A percentile compares a stretch with the other conserved stretches of the same genome.
Evolutionary conservation across 2,113 vertebrate genomes (phyloP).

Genomic region (Brachyhypopomus occidentalis): DNA sequence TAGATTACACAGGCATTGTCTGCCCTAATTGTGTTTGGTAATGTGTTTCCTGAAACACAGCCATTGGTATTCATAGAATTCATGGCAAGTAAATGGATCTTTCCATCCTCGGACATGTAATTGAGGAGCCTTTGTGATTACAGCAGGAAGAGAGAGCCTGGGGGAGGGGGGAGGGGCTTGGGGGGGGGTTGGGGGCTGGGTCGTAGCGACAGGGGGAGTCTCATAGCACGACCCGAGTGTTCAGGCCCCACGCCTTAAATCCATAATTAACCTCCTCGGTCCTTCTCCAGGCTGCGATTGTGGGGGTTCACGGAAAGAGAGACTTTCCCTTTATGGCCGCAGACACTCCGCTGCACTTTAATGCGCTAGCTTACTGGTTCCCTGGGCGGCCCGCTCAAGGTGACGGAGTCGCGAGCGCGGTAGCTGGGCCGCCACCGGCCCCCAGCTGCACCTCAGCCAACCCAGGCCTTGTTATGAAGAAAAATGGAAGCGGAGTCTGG

Average conservation of each 20-base stretch:
- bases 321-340: slow-evolving; percentile 62
- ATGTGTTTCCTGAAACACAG: slow-evolving; percentile 68
- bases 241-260: slow-evolving; percentile 66
- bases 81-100: slow-evolving; percentile 68
- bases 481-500: slow-evolving; percentile 49
- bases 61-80: slow-evolving; percentile 76
- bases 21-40: slow-evolving; percentile 72
- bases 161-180: slow-evolving; percentile 48
- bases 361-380: slow-evolving; percentile 72
- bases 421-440: slow-evolving; percentile 16
- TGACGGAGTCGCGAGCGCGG: slow-evolving; percentile 53
- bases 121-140: slow-evolving; percentile 66
- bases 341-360: slow-evolving; percentile 66
- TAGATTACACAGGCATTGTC: slow-evolving; percentile 65
- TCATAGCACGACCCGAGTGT: slow-evolving; percentile 61
- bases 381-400: slow-evolving; percentile 60
- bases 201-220: slow-evolving; percentile 54
- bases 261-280: slow-evolving; percentile 74
- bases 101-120: slow-evolving; percentile 67
- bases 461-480: slow-evolving; percentile 60
- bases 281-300: slow-evolving; percentile 63
- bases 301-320: slow-evolving; percentile 58
- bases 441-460: slow-evolving; percentile 45
- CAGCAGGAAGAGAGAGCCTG: slow-evolving; percentile 12
- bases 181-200: slow-evolving; percentile 51